Base-by-base conservation (phyloP, 1,140 invertebrate genomes). In the Argopecten irradians region DNA sequence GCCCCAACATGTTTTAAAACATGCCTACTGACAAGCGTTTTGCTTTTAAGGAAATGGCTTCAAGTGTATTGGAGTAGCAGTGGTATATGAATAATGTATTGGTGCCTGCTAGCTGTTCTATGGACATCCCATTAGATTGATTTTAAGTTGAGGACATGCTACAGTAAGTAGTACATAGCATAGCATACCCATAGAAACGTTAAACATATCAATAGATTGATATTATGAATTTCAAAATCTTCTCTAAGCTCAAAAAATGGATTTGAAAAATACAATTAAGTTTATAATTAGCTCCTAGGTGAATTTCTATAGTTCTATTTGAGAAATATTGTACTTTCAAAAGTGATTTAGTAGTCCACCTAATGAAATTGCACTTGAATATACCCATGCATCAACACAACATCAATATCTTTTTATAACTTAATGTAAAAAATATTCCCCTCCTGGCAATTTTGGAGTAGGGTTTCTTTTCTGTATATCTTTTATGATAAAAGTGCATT, bases 1-100 rank as follows among this genome's bases (percentile, higher is more conserved):
- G n/a, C n/a, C 16, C 43, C 22, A 71, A n/a, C 55, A 71, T 2
- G 22, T 71, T 71, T 71, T 71, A 71, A 71, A 71, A 5, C 55
- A 28, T 71, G 11, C 55, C 22, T 0, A n/a, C n/a, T 71, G 11
- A 71, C 55, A 71, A 71, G 55, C n/a, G 55, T 71, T 71, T 71
- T 71, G 55, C 55, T 71, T 71, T 71, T 71, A 71, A 71, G 55
- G 55, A 71, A 28, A 71, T 71, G 55, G 55, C 55, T 71, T 71
- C 28, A 5, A 71, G n/a, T 71, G 55, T 71, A 71, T 71, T 28
- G 55, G 55, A 71, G 55, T n/a, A 28, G 55, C 55, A 28, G 55
- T n/a, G n/a, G n/a, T n/a, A n/a, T 28, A 71, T 71, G 55, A 71
- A 71, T 71, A 71, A 71, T 71, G n/a, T n/a, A 71, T 71, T 28